These are phyloP conservation scores for Danio aesculapii DNA, from an alignment of 2,797 vertebrate genomes.

Conservation along the genomic window DNA sequence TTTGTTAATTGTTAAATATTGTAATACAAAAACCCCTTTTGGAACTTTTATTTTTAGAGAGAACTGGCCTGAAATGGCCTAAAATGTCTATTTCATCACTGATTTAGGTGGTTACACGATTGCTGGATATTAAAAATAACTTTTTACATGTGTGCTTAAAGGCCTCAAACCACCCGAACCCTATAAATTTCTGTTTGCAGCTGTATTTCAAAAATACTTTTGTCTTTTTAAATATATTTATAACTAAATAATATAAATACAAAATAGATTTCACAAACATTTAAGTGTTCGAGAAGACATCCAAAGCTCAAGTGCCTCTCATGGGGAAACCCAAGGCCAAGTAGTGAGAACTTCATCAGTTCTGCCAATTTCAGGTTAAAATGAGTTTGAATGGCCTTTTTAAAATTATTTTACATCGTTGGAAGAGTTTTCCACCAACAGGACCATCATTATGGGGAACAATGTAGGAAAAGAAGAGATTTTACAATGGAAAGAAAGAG, in stretches of 20 bases:
- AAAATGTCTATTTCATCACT: background rate
- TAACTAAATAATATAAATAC: no score
- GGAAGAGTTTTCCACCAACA: slow-evolving; percentile 26
- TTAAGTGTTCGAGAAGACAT: background rate
- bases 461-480: slow-evolving; percentile 1
- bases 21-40: no score
- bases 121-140: no score
- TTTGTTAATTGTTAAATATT: no score
- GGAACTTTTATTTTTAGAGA: no score
- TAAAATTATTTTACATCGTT: slow-evolving; percentile 5
- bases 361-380: slow-evolving; percentile 28
- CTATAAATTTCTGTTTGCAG: no score
- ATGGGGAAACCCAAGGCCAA: background rate
- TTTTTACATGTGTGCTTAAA: no score
- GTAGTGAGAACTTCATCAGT: slow-evolving; percentile 13
- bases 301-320: background rate
- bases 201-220: background rate
- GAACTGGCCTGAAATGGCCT: background rate
- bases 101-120: no score
- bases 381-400: slow-evolving; percentile 15
- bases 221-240: background rate
- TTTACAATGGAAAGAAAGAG: slow-evolving; percentile 17
- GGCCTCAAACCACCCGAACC: no score
- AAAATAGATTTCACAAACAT: slow-evolving; percentile 12
- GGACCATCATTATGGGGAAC: background rate